These are phyloP conservation scores for Drosophila sucinea DNA, from an alignment of 1,140 invertebrate species.

Conservation along the genomic window DNA sequence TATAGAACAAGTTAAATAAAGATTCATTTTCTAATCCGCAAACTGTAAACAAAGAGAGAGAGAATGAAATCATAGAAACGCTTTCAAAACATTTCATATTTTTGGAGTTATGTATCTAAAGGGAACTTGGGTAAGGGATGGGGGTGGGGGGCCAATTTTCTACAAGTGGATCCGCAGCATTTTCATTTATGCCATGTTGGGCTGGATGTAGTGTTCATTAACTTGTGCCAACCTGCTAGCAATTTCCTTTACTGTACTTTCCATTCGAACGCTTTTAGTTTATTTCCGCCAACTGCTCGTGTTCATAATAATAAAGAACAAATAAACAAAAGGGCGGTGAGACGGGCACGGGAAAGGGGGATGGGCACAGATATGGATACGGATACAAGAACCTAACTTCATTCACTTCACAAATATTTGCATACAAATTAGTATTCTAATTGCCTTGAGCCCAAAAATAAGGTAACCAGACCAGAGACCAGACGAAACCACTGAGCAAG, in stretches of 20 bases:
- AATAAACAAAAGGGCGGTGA: constrained; percentile 34
- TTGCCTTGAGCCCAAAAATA: constrained; percentile 72
- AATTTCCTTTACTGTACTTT: constrained; percentile 69
- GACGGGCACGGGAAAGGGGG: constrained; percentile 48
- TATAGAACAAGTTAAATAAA: too few relatives aligned
- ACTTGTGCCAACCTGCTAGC: constrained; percentile 56
- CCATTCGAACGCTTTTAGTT: constrained; percentile 54
- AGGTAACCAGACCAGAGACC: constrained; percentile 43
- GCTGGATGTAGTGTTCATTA: constrained; percentile 43
- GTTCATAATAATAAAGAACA: constrained; percentile 65
- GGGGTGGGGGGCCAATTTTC: too few relatives aligned
- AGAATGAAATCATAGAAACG: too few relatives aligned
- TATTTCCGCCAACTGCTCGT: constrained; percentile 63
- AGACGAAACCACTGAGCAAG: not conserved
- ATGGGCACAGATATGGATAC: constrained; percentile 28
- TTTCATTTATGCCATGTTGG: not conserved
- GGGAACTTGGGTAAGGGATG: too few relatives aligned
- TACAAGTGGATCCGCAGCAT: not conserved
- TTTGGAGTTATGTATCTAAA: not conserved
- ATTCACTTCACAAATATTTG: constrained; percentile 72
- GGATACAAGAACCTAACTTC: constrained; percentile 24
- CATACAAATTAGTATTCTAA: constrained; percentile 80
- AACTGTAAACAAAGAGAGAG: too few relatives aligned
- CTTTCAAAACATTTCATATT: not conserved
- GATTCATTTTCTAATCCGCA: too few relatives aligned